A percentile compares a stretch with the other conserved stretches of the same genome.
Conservation (phyloP, 1,140 invertebrate species). For the Platyura marginata region DNA sequence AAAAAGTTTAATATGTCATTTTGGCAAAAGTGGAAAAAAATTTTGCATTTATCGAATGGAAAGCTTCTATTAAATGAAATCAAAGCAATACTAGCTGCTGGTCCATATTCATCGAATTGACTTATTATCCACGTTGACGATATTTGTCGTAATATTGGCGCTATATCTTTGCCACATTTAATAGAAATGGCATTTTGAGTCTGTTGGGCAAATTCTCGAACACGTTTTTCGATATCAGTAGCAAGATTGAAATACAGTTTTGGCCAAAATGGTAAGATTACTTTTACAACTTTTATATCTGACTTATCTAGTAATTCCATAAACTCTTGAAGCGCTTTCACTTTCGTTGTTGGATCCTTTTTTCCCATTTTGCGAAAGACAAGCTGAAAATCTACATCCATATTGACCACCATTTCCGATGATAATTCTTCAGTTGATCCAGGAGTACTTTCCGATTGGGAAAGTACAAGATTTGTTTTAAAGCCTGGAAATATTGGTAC, state of each 20-base stretch:
- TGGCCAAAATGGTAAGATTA: conserved; percentile 58
- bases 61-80: conserved; percentile 55
- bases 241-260: conserved; percentile 51
- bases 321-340: conserved; percentile 73
- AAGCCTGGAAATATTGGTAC: conserved; percentile 50
- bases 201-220: conserved; percentile 51
- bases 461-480: conserved; percentile 33
- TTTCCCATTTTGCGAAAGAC: conserved; percentile 62
- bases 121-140: conserved; percentile 57
- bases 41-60: conserved; percentile 42
- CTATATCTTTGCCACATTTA: conserved; percentile 51
- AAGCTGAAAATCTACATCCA: conserved; percentile 42
- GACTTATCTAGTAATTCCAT: conserved; percentile 38
- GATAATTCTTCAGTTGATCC: conserved; percentile 12
- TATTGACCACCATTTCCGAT: conserved; percentile 32
- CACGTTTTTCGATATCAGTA: conserved; percentile 56
- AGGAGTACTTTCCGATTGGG: conserved; percentile 28
- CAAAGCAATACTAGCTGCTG: conserved; percentile 51
- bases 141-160: conserved; percentile 55
- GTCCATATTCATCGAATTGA: conserved; percentile 64
- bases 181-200: conserved; percentile 47
- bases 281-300: conserved; percentile 37
- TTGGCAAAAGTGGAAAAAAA: conserved; percentile 58
- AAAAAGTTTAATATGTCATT: conserved; percentile 56
- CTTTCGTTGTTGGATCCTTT: conserved; percentile 69